A percentile compares a stretch with the other conserved stretches of the same genome.
These are phyloP conservation scores for Holocentrus rufus DNA, from an alignment of 2,797 vertebrate genomes.

Conservation along the genomic window DNA sequence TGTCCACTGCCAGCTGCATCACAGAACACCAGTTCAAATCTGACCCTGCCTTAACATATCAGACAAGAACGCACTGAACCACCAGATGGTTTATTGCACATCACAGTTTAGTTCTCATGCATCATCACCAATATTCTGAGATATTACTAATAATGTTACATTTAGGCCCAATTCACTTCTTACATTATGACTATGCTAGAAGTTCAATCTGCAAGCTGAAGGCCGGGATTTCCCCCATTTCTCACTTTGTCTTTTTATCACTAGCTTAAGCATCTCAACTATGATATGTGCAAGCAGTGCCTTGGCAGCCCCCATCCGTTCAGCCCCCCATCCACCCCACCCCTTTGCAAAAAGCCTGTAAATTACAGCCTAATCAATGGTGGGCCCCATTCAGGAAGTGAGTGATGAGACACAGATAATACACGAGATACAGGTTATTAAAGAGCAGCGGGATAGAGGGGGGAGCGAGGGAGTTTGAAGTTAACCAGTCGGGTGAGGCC, in stretches of 20 bases:
- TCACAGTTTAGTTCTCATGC: not conserved
- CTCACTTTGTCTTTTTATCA: too few relatives aligned
- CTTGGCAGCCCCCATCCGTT: not conserved
- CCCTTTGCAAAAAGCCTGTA: constrained; percentile 36
- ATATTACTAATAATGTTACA: constrained; percentile 11
- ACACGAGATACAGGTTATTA: constrained; percentile 71
- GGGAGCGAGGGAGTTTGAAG: constrained; percentile 52
- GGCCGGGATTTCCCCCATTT: too few relatives aligned
- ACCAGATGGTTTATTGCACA: not conserved
- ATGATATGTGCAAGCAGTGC: constrained; percentile 42
- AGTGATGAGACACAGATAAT: constrained; percentile 62
- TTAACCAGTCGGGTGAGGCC: constrained; percentile 69
- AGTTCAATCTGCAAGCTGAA: constrained; percentile 9
- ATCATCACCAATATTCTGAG: constrained; percentile 11
- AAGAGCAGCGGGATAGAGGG: constrained; percentile 48
- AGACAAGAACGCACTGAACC: constrained; percentile 1
- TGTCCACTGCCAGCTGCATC: constrained; percentile 20
- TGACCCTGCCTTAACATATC: constrained; percentile 38
- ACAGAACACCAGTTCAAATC: not conserved
- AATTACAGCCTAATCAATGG: constrained; percentile 59
- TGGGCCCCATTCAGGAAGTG: constrained; percentile 65
- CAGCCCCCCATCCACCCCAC: not conserved
- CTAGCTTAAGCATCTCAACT: constrained; percentile 3
- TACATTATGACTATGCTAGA: constrained; percentile 14
- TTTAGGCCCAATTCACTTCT: not conserved